Base-by-base conservation (phyloP, 1,140 invertebrate genomes). In the Dendrolimus punctatus region DNA sequence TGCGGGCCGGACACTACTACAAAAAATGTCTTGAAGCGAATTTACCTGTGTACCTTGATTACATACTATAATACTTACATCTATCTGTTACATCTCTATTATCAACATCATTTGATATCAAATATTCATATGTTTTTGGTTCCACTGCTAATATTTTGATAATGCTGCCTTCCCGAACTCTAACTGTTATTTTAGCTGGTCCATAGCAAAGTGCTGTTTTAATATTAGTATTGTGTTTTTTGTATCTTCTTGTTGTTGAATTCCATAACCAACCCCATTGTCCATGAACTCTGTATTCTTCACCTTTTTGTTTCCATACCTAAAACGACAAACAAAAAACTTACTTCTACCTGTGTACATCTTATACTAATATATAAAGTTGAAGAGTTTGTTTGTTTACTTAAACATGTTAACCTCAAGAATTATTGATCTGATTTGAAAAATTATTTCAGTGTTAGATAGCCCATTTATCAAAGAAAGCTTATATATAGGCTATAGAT, bases 231-330 rank as follows among this genome's bases (percentile, higher is more conserved):
- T 66, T 66, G 48, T 76, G 66, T 53, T 80, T 86, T 62, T 86
- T 85, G 61, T 72, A 81, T 68, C 87, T 88, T 58, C 92, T 87
- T 53, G 91, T 91, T 2, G 90, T 80, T 1, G 95, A 94, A 39
- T 96, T 88, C 97, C 97, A 99, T 8, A 94, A 77, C 97, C 97
- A 99, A 6, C 97, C 98, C 91, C 96, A 97, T 67, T 96, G 93
- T 0, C 96, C 96, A 70, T 97, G 96, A 36, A 99, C 93, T 63
- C 98, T 89, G 78, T 99, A 99, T 73, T 99, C 98, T 85, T 99
- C 98, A 5, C 98, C 98, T 87, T 97, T 98, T 86, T 98, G 96
- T 76, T 99, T 99, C 95, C 95, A 97, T 8, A 95, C 90, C 85
- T 88, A 44, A 50, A 60, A 36, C 9, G 9, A 40, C 4, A 48